Percentiles rank a stretch among this genome's conserved stretches.
Evolutionary conservation across 2,797 vertebrate species (phyloP).

Genomic region (Philypnodon macrostomus): DNA sequence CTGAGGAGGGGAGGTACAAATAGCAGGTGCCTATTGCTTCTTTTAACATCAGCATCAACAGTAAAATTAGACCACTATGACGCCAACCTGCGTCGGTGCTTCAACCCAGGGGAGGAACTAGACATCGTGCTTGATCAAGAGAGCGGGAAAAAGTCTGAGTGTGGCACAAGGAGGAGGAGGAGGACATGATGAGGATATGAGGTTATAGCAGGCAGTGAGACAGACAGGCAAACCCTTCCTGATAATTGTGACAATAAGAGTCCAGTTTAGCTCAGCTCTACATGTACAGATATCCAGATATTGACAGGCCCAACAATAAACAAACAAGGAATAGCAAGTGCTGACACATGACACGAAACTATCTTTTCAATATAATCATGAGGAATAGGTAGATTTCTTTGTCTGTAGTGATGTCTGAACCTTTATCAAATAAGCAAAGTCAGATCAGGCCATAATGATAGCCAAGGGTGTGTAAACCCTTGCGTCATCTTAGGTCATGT

Average conservation of each 20-base stretch:
- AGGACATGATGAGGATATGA: slow-evolving; percentile 40
- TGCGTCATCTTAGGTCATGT: slow-evolving; percentile 33
- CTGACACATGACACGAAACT: no score
- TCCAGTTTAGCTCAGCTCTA: slow-evolving; percentile 24
- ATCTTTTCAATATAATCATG: no score
- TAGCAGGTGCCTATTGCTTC: slow-evolving; percentile 91
- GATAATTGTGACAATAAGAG: slow-evolving; percentile 39
- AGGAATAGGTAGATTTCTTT: no score
- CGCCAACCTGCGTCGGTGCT: slow-evolving; percentile 88
- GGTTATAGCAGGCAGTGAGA: slow-evolving; percentile 29
- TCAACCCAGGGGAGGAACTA: slow-evolving; percentile 86
- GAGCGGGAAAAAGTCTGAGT: slow-evolving; percentile 29
- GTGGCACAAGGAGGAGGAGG: slow-evolving; percentile 27
- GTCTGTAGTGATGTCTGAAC: slow-evolving; percentile 3
- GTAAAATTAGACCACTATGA: slow-evolving; percentile 97
- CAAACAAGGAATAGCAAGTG: no score
- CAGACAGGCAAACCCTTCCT: slow-evolving; percentile 53
- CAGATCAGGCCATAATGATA: slow-evolving; percentile 19
- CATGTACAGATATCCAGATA: slow-evolving; percentile 21
- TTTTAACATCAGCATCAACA: slow-evolving; percentile 92
- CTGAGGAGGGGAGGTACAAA: slow-evolving; percentile 80
- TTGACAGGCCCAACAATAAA: slow-evolving; percentile 21
- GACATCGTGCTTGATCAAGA: slow-evolving; percentile 54
- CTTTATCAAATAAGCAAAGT: background rate
- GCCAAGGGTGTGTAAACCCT: slow-evolving; percentile 42